These are phyloP conservation scores for Hoplodrina ambigua DNA, from an alignment of 2,888 invertebrate genomes.

Conservation along the genomic window DNA sequence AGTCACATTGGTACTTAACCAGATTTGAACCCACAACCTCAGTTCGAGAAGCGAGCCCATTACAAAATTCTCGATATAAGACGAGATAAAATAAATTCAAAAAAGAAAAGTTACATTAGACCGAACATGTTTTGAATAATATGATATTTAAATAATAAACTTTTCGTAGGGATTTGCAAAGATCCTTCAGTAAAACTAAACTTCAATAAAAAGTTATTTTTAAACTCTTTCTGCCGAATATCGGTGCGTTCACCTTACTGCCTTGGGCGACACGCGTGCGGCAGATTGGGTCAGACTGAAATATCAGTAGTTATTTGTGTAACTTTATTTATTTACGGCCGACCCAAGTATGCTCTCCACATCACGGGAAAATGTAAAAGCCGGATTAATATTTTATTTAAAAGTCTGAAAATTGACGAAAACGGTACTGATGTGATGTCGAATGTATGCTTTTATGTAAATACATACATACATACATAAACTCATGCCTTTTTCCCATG, in stretches of 20 bases:
- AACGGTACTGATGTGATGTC: background rate
- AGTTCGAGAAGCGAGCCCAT: too few species aligned
- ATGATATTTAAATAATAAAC: background rate
- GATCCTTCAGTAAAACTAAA: background rate
- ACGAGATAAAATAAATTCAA: background rate
- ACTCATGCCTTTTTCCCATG: too few species aligned
- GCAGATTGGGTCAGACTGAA: slow-evolving; percentile 59
- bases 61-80: background rate
- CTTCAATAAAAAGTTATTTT: background rate
- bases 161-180: background rate
- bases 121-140: background rate
- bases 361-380: slow-evolving; percentile 36
- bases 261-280: slow-evolving; percentile 54
- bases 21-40: too few species aligned
- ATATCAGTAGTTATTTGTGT: slow-evolving; percentile 59
- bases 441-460: too few species aligned
- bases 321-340: slow-evolving; percentile 51
- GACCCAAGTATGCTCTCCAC: slow-evolving; percentile 29
- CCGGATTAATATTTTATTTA: slow-evolving; percentile 39
- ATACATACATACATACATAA: too few species aligned
- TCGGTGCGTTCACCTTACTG: slow-evolving; percentile 45
- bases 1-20: too few species aligned
- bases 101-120: background rate
- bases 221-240: slow-evolving; percentile 17
- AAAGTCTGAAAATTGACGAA: slow-evolving; percentile 7